phyloP scores from a whole-genome alignment of 2,797 vertebrate genomes.

The Coreius guichenoti region DNA sequence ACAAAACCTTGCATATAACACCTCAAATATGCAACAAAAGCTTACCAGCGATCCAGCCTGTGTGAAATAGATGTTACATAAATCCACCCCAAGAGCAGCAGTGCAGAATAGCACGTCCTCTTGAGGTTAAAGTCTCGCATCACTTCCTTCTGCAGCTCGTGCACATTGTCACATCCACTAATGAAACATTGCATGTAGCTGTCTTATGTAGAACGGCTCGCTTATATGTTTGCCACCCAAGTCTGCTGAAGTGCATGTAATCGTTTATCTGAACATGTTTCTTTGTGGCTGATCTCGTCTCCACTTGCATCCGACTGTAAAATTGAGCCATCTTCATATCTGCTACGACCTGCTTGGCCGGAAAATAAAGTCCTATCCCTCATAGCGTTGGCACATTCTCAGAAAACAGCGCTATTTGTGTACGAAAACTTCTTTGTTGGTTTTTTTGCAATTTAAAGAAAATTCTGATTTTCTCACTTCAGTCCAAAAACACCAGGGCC shows the following conservation, averaged over 20 bases:
- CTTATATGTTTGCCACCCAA: background rate
- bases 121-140: conserved; percentile 36
- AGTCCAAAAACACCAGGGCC: too few species aligned
- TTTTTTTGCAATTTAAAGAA: background rate
- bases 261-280: background rate
- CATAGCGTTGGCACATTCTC: background rate
- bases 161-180: conserved; percentile 29
- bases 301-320: background rate
- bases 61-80: background rate
- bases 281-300: conserved; percentile 10
- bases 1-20: background rate
- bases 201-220: background rate
- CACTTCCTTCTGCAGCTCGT: conserved; percentile 48
- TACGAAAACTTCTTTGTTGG: background rate
- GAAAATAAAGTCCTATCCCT: background rate
- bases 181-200: background rate
- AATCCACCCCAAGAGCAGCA: background rate
- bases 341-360: background rate
- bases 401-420: background rate
- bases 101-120: conserved; percentile 38
- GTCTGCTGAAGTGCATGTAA: conserved; percentile 2
- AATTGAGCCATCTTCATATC: background rate
- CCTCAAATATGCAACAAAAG: background rate
- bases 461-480: background rate
- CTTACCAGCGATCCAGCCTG: background rate